Base-by-base conservation (phyloP, 2,888 invertebrate species). In the Hyles lineata region DNA sequence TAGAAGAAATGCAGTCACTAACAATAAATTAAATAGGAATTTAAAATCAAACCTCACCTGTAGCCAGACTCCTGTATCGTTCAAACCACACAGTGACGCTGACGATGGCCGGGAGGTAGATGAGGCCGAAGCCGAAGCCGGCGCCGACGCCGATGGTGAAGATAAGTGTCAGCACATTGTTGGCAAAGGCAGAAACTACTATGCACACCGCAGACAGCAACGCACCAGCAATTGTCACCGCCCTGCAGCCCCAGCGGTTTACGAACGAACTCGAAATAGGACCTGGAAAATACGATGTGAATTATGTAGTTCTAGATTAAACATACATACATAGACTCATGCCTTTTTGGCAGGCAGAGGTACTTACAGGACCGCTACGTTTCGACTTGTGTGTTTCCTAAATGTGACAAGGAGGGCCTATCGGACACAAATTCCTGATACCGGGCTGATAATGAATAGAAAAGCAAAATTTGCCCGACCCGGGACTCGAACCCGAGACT, bases 51-150 rank as follows among this genome's bases (percentile, higher is more conserved):
- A 67, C 15, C 35, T 67, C 84, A 94, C 94, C 99, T 0, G 99
- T 99, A 8, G 99, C 99, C 82, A 99, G 96, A 58, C 99, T 98
- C 73, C 99, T 96, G 82, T 96, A 97, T 82, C 98, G 97, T 88
- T 99, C 99, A 88, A 99, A 99, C 95, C 99, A 99, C 82, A 98
- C 98, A 2, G 99, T 99, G 55, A 99, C 99, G 88, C 98, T 98
- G 73, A 99, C 99, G 81, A 99, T 99, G 73, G 99, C 99, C 0
- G 99, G 99, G 74, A 99, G 95, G 90, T 99, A 99, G 88, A 99
- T 99, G 77, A 99, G 96, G 0, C 99, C 99, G 83, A 99, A 98
- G 21, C 99, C 99, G 70, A 99, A 92, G 61, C 99, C 99, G 77
- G 98, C 97, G 75, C 99, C 97, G n/a, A 99, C 90, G 58, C 99